Conservation (phyloP, 2,113 vertebrate genomes). For the Tichodroma muraria region DNA sequence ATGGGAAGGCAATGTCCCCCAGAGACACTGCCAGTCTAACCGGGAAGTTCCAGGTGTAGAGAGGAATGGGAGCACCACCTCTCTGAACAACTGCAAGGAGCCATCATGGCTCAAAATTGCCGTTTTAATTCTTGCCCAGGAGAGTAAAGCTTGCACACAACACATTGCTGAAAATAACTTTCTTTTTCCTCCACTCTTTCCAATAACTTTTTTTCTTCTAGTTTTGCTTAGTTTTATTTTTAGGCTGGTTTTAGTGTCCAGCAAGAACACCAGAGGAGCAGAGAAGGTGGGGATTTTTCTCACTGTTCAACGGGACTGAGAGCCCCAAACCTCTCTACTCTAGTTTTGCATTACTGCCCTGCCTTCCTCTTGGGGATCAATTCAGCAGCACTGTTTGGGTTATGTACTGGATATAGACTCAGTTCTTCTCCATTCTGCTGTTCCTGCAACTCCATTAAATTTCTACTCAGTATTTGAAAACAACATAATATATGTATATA, state of each 20-base stretch:
- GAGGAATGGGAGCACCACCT: rapidly evolving
- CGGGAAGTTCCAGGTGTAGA: background rate
- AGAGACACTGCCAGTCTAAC: background rate
- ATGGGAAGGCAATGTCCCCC: background rate
- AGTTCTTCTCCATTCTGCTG: background rate
- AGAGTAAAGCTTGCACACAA: background rate
- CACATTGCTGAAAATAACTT: background rate
- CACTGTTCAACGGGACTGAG: background rate
- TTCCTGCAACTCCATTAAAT: background rate
- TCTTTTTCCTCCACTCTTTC: background rate
- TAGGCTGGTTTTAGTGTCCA: background rate
- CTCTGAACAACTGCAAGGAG: background rate
- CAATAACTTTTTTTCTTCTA: background rate
- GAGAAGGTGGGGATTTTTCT: background rate
- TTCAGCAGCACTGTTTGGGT: background rate
- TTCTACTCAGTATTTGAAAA: constrained; percentile 9
- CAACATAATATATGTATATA: background rate
- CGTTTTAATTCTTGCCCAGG: background rate
- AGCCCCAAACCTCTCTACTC: background rate
- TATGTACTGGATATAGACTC: background rate
- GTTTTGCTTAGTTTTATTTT: background rate
- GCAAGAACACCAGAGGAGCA: background rate
- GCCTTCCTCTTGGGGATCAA: background rate
- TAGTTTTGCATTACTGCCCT: background rate
- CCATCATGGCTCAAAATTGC: background rate